phyloP scores from a whole-genome alignment of 2,797 vertebrate species.

The Balearica regulorum region DNA sequence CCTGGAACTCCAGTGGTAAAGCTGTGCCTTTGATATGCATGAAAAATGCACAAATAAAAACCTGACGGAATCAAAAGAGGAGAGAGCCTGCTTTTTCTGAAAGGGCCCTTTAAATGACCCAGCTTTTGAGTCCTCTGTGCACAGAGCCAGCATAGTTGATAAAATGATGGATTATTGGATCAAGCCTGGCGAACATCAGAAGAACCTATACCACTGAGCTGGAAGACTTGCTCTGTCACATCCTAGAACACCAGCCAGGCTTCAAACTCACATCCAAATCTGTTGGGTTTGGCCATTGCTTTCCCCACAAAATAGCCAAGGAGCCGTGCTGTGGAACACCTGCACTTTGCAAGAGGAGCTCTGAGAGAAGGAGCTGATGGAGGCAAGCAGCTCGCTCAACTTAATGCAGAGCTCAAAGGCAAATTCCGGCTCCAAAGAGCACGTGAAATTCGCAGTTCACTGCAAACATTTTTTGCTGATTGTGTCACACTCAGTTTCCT shows the following conservation, averaged over 20 bases:
- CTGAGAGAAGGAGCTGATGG: not conserved
- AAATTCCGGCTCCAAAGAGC: not conserved
- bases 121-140: not conserved
- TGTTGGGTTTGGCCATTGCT: not conserved
- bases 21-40: not conserved
- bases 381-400: not conserved
- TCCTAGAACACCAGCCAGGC: not conserved
- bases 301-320: not conserved
- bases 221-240: not conserved
- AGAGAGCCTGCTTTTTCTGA: not conserved
- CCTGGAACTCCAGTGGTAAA: not conserved
- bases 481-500: conserved; percentile 56
- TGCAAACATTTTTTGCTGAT: conserved; percentile 38
- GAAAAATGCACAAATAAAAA: not conserved
- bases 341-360: not conserved
- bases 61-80: not conserved
- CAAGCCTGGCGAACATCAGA: not conserved
- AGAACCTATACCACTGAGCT: not conserved
- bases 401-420: not conserved
- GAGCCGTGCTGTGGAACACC: not conserved
- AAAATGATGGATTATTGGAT: not conserved
- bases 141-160: not conserved
- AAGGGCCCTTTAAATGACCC: not conserved
- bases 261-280: not conserved
- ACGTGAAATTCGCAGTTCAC: not conserved